A percentile compares a stretch with the other conserved stretches of the same genome.
These are phyloP conservation scores for Magallana angulata DNA, from an alignment of 1,140 invertebrate species.

Conservation along the genomic window DNA sequence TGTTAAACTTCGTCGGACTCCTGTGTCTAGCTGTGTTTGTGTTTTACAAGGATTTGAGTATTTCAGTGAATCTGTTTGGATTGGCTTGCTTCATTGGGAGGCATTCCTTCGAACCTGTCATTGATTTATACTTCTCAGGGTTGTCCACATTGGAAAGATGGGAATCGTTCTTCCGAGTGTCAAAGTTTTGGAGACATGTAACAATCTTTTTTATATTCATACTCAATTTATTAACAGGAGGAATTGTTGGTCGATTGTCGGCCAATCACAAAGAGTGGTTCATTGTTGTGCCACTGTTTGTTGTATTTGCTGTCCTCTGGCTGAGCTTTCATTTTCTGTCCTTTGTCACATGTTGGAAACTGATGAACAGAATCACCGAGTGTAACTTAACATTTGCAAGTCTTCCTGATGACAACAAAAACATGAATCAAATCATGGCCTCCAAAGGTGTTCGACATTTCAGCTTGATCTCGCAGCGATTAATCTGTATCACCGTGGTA, in stretches of 20 bases:
- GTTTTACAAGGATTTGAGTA: slow-evolving; percentile 64
- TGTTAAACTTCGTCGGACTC: slow-evolving; percentile 68
- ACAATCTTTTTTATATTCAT: slow-evolving; percentile 66
- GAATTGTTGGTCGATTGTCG: slow-evolving; percentile 66
- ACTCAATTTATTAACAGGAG: slow-evolving; percentile 66
- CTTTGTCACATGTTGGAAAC: slow-evolving; percentile 74
- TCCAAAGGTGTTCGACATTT: slow-evolving; percentile 78
- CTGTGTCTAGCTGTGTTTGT: slow-evolving; percentile 62
- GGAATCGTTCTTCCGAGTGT: slow-evolving; percentile 68
- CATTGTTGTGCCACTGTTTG: slow-evolving; percentile 75
- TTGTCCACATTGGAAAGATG: slow-evolving; percentile 75
- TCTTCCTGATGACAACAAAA: slow-evolving; percentile 66
- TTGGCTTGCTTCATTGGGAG: slow-evolving; percentile 73
- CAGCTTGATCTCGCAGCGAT: slow-evolving; percentile 74
- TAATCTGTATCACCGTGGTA: slow-evolving; percentile 71
- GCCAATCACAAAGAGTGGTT: slow-evolving; percentile 78
- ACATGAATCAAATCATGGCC: slow-evolving; percentile 75
- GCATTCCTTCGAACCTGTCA: slow-evolving; percentile 70
- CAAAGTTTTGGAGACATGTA: slow-evolving; percentile 65
- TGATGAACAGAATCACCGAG: slow-evolving; percentile 76
- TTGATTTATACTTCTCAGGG: slow-evolving; percentile 74
- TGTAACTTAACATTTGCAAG: slow-evolving; percentile 71
- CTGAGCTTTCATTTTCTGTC: slow-evolving; percentile 73
- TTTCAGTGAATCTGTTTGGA: slow-evolving; percentile 71
- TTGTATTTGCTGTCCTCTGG: slow-evolving; percentile 72